Evolutionary conservation across 2,888 invertebrate species (phyloP), one percentile per base, ranked within the genome.

Genomic region (Parascotia fuliginaria): DNA sequence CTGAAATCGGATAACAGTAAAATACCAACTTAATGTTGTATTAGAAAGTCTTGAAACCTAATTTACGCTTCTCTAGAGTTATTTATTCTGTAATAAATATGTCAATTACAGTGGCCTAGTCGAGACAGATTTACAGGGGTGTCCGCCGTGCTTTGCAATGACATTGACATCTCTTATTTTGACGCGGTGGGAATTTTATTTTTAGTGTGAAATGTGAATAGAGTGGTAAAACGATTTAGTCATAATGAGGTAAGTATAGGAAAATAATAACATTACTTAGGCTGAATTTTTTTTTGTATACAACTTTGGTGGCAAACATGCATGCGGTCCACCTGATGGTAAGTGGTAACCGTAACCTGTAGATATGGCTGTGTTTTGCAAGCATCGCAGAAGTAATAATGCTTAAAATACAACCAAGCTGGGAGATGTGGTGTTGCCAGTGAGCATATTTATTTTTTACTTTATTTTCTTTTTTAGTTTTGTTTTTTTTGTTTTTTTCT

Each of bases 71-170:
- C 71, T 76, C 73, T 61, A 51, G 70, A 68, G 75, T 81, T 81
- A 83, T 83, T 83, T 83, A 81, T 78, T 75, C 71, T 55, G 80
- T 75, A 77, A 84, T 84, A 84, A 83, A 84, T 77, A 83, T 77
- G 83, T 82, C 83, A 84, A 84, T 84, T 84, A 84, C 75, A 65
- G 75, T 67, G 70, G 72, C 64, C 77, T 71, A 73, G 74, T 44
- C 70, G 47, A 39, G 80, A 77, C 70, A 73, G 82, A 83, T 81
- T 81, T 82, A 83, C 39, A 64, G 60, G 60, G 70, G 36, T 69
- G 66, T 55, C 60, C 44, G 42, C 27, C 42, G 54, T 44, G 54
- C 55, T 67, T 67, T 65, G 55, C 60, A 67, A 62, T 53, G 47
- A 54, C 42, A 36, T 49, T 42, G 45, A 49, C 41, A 34, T 33